These are phyloP conservation scores for Hypomesus transpacificus DNA, from an alignment of 2,113 vertebrate species.

Conservation along the genomic window DNA sequence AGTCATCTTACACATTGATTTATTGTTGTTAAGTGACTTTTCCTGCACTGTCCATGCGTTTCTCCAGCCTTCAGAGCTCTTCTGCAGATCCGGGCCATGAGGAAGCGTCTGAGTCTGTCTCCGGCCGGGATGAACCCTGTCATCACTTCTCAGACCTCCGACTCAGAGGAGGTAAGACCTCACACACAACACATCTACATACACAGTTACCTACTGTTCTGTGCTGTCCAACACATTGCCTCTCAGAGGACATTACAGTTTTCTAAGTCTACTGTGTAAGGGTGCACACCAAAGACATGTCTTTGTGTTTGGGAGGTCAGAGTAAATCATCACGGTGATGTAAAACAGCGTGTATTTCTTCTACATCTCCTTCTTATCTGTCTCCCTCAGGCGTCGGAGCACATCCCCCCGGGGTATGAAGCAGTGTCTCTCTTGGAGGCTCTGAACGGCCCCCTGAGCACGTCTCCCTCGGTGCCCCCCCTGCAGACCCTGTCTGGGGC, in stretches of 20 bases:
- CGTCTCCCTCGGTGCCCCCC: slow-evolving; percentile 75
- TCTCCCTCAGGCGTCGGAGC: slow-evolving; percentile 82
- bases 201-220: neutral
- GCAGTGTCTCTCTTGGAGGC: slow-evolving; percentile 94
- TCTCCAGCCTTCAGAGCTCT: slow-evolving; percentile 88
- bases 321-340: neutral
- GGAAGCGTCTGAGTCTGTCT: slow-evolving; percentile 88
- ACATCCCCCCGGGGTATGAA: slow-evolving; percentile 92
- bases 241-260: neutral
- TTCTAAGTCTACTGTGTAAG: no score
- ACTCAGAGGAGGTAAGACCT: slow-evolving; percentile 87
- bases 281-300: no score
- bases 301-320: no score
- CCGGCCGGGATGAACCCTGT: slow-evolving; percentile 88
- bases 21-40: no score
- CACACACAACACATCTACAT: neutral
- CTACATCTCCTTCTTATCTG: neutral
- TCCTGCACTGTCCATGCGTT: neutral
- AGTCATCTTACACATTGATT: no score
- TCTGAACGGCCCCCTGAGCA: slow-evolving; percentile 88
- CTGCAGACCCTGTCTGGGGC: slow-evolving; percentile 74
- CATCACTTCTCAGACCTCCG: slow-evolving; percentile 90
- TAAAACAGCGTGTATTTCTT: neutral
- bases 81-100: slow-evolving; percentile 97
- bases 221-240: neutral